Evolutionary conservation across 2,113 vertebrate genomes (phyloP).

Genomic region (Myrmecobius fasciatus): DNA sequence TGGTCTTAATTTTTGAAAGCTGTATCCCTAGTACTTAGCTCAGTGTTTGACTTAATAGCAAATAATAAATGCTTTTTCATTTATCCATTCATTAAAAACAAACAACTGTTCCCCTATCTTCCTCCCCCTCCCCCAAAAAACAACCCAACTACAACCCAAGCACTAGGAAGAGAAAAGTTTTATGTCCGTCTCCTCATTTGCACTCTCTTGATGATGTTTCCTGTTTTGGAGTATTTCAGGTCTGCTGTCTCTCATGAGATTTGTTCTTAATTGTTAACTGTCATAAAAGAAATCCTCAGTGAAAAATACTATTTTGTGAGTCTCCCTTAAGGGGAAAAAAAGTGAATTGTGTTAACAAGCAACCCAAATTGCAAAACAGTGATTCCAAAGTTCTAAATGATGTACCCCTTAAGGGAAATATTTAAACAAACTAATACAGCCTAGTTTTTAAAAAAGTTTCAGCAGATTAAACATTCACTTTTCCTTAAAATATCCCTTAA

Average conservation of each 20-base stretch:
- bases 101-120: neutral
- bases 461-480: conserved; percentile 61
- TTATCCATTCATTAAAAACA: neutral
- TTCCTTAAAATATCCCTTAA: conserved; percentile 34
- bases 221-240: neutral
- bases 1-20: neutral
- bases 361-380: conserved; percentile 41
- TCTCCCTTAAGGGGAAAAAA: conserved; percentile 41
- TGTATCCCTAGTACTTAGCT: neutral
- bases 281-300: conserved; percentile 16
- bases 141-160: neutral
- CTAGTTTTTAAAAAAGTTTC: conserved; percentile 55
- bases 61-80: neutral
- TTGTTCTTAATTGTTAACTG: conserved; percentile 3
- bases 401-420: conserved; percentile 53
- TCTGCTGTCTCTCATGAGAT: neutral
- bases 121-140: neutral
- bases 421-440: conserved; percentile 50
- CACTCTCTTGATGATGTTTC: neutral
- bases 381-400: conserved; percentile 66
- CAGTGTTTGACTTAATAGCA: neutral
- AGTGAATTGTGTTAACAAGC: conserved; percentile 51
- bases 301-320: conserved; percentile 32
- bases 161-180: neutral
- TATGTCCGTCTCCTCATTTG: neutral